Evolutionary conservation across 2,888 invertebrate species (phyloP), one percentile per base, ranked within the genome.

Genomic region (Kryphioiulus occultus): DNA sequence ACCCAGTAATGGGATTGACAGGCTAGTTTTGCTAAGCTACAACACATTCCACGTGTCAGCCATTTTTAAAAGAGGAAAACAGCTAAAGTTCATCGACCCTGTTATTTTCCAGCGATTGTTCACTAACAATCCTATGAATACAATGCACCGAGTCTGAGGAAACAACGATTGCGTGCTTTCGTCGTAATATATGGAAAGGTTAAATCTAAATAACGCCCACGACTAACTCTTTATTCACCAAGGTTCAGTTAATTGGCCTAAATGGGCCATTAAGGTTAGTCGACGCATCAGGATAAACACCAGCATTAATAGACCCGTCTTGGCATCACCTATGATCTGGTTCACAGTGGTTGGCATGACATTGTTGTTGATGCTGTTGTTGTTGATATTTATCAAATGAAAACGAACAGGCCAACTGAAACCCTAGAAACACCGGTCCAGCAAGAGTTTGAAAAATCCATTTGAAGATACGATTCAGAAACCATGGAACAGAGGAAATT

Each of bases 41-140:
- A 4, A 10, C 42, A 42, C 42, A 59, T 12, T n/a, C 19, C 53
- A 1, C n/a, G 3, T 59, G 53, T n/a, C 19, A n/a, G 47, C 17
- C 17, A 47, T 47, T 47, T 47, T 47, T 17, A 47, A 59, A 59
- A n/a, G 53, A n/a, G 53, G 53, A 59, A 59, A n/a, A n/a, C 53
- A 19, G 3, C n/a, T n/a, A 59, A 59, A 59, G 53, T 59, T 59
- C 53, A 59, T n/a, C 53, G 53, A 59, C 53, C 53, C 53, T n/a
- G 53, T 59, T 59, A 59, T 59, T 59, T 59, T 59, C n/a, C 53
- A 59, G 53, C 53, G 53, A 59, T 59, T 59, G 53, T 59, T 59
- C 53, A 3, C n/a, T 59, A n/a, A 7, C 19, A 59, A 59, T 59
- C 53, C 53, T 19, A 4, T 59, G 53, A 59, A 59, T 19, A 59